phyloP scores from a whole-genome alignment of 2,113 vertebrate species.

The Neogale vison region DNA sequence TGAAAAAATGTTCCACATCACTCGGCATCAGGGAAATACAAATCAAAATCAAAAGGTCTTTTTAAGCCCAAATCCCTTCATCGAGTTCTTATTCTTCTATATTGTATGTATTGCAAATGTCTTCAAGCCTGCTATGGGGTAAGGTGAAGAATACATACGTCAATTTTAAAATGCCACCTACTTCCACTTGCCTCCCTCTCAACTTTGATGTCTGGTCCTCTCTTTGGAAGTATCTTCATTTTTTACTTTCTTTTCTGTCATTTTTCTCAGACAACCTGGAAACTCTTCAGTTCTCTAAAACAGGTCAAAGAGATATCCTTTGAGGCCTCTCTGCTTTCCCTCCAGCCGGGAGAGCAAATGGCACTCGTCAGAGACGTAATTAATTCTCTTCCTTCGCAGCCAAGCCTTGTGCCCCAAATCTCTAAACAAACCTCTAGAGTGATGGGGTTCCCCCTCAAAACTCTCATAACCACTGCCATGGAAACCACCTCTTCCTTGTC shows the following conservation, averaged over 20 bases:
- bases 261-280: neutral
- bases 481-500: conserved; percentile 1
- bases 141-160: neutral
- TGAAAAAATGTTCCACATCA: too few relatives aligned
- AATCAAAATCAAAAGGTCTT: neutral
- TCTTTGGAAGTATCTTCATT: neutral
- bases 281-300: neutral
- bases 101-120: neutral
- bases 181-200: neutral
- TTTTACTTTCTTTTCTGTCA: neutral
- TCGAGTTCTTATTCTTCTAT: neutral
- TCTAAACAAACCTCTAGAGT: neutral
- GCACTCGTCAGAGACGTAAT: neutral
- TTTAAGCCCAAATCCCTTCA: neutral
- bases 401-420: neutral
- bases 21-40: too few relatives aligned
- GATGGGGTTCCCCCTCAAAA: neutral
- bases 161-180: neutral
- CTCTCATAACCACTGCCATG: neutral
- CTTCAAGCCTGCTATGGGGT: neutral
- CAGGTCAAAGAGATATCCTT: neutral
- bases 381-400: neutral
- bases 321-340: neutral
- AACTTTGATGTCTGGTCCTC: neutral
- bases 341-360: neutral